A percentile compares a stretch with the other conserved stretches of the same genome.
Evolutionary conservation across 2,113 vertebrate genomes (phyloP).

Genomic region (Urocynchramus pylzowi): DNA sequence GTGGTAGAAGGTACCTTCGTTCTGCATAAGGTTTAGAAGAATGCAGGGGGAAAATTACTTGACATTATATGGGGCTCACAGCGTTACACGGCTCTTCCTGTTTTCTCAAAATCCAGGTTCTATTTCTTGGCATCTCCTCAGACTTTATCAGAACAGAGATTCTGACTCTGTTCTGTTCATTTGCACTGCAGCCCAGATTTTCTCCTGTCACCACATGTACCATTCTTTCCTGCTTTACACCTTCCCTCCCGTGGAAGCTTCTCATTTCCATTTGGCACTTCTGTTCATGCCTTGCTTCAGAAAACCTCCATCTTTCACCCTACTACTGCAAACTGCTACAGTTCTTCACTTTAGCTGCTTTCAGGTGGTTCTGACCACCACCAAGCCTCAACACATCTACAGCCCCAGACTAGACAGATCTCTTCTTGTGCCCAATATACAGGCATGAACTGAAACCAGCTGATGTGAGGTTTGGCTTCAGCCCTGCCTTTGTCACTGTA

Average conservation of each 20-base stretch:
- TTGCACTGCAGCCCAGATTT: background rate
- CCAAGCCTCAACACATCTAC: background rate
- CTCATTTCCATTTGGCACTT: background rate
- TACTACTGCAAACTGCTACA: background rate
- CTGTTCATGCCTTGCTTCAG: background rate
- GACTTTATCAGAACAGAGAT: background rate
- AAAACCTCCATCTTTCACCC: background rate
- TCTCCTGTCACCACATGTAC: background rate
- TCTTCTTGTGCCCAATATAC: background rate
- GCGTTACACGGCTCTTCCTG: fast-evolving
- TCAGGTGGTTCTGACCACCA: background rate
- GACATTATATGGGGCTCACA: background rate
- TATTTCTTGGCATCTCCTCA: background rate
- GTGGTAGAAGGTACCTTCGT: background rate
- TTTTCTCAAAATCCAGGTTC: background rate
- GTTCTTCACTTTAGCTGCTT: background rate
- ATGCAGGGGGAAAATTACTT: background rate
- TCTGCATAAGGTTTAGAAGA: background rate
- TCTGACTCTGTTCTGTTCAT: background rate
- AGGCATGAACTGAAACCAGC: background rate
- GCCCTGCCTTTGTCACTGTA: background rate
- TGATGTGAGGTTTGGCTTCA: background rate
- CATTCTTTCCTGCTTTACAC: background rate
- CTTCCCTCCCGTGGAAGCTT: background rate
- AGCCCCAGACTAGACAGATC: background rate